Conservation (phyloP, 2,888 invertebrate genomes). For the Oasisia sp. region DNA sequence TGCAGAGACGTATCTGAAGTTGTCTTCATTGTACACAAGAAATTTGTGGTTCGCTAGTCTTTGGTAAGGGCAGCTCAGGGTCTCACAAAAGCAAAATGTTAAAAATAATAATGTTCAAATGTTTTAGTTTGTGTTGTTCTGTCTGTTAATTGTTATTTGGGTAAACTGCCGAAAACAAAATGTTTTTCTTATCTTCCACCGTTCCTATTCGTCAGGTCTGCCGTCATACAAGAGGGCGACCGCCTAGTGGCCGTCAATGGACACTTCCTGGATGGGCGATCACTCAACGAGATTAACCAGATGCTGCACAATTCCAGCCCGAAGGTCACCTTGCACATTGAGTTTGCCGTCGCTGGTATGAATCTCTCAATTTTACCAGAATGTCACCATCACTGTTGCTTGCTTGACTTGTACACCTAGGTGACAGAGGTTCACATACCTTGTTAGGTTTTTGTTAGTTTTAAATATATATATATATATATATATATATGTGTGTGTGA, state of each 20-base stretch:
- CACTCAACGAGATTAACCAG: slow-evolving; percentile 65
- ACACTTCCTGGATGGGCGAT: slow-evolving; percentile 70
- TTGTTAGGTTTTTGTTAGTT: slow-evolving; percentile 14
- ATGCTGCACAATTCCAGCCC: slow-evolving; percentile 63
- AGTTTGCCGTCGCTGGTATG: slow-evolving; percentile 83
- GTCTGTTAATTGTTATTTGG: neutral
- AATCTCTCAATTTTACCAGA: neutral
- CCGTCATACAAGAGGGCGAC: slow-evolving; percentile 74
- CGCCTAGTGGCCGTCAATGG: slow-evolving; percentile 87
- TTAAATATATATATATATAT: neutral
- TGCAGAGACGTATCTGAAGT: no score
- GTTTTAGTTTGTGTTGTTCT: no score
- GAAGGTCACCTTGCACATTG: slow-evolving; percentile 81
- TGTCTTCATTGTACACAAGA: no score
- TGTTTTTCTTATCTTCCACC: neutral
- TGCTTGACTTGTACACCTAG: no score
- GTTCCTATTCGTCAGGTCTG: slow-evolving; percentile 50
- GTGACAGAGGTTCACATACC: neutral
- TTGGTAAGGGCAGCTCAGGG: no score
- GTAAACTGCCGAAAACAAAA: neutral
- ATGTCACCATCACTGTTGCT: neutral
- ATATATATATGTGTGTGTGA: no score
- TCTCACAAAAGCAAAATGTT: no score
- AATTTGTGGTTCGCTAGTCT: no score
- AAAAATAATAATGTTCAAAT: no score